Base-by-base conservation (phyloP, 1,140 invertebrate genomes). In the Drosophila nigrodunni region DNA sequence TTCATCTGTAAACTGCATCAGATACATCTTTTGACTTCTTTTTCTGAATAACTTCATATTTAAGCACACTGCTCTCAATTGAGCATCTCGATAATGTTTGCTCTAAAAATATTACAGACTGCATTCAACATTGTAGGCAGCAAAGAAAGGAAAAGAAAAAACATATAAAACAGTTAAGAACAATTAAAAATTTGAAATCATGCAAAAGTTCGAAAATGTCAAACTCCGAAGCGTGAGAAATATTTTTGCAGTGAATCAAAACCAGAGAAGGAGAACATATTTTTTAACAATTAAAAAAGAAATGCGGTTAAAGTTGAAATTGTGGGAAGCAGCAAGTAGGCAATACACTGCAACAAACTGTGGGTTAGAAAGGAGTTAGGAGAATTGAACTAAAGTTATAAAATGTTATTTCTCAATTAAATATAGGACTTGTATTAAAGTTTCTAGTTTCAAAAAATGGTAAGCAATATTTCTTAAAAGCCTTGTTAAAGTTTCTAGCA, bases 181-280 rank as follows among this genome's bases (percentile, higher is more conserved):
- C 85, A 91, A 89, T 91, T 91, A 91, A 91, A 77, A 82, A 86
- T 92, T 82, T 72, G 74, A 92, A 92, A 92, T 92, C 90, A 92
- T 92, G 90, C 90, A 92, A 92, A 92, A 87, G 90, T 92, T 92
- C 90, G 90, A 89, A 86, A 79, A 90, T 89, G 90, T 92, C 90
- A 92, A 86, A 92, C 82, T 88, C 78, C 81, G 65, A 75, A 92
- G 90, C 90, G 90, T 92, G 90, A 92, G 90, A 92, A 92, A 86
- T 76, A 80, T 88, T 85, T 89, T 74, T 81, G 81, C 75, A 85
- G 65, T 88, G 77, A 89, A 89, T 89, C 85, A 89, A 89, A 89
- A 89, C 78, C 66, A 49, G 50, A 72, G 66, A 89, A 81, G 78
- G 71, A 83, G 86, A 69, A 77, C 74, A 85, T 89, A 89, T 85